A percentile compares a stretch with the other conserved stretches of the same genome.
Evolutionary conservation across 2,888 invertebrate genomes (phyloP).

Genomic region (Eupithecia abbreviata): DNA sequence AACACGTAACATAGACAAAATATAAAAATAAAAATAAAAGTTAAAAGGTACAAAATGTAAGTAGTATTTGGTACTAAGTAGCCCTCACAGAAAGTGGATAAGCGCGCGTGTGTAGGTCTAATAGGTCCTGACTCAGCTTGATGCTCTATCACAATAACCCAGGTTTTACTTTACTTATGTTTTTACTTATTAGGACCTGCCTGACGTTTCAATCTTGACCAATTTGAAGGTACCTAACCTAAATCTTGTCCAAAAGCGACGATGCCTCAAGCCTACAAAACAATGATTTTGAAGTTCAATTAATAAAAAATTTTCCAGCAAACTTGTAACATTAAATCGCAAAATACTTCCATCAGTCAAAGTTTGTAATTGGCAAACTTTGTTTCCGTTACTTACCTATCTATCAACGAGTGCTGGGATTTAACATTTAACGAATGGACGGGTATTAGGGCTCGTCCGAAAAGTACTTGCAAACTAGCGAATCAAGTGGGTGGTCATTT

Average conservation of each 20-base stretch:
- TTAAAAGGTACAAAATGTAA: no score
- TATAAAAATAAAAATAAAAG: no score
- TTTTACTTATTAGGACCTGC: no score
- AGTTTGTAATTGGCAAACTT: constrained; percentile 14
- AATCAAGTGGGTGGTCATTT: no score
- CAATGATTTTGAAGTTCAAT: not conserved
- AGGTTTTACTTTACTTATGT: no score
- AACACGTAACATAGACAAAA: no score
- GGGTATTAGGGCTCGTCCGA: not conserved
- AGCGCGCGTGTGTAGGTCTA: no score
- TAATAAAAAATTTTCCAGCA: constrained; percentile 7
- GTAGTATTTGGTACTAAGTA: no score
- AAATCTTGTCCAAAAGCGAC: not conserved
- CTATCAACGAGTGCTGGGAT: not conserved
- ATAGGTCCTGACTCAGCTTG: no score
- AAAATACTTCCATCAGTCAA: constrained; percentile 14
- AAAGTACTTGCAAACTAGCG: not conserved
- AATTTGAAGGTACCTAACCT: not conserved
- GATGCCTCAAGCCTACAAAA: not conserved
- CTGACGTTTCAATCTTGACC: not conserved
- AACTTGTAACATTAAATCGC: constrained; percentile 14
- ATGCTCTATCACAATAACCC: no score
- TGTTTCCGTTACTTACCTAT: constrained; percentile 2
- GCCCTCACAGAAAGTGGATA: no score
- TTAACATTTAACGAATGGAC: not conserved